Percentiles rank a stretch among this genome's conserved stretches.
These are phyloP conservation scores for Arothron firmamentum DNA, from an alignment of 2,113 vertebrate species.

Conservation along the genomic window DNA sequence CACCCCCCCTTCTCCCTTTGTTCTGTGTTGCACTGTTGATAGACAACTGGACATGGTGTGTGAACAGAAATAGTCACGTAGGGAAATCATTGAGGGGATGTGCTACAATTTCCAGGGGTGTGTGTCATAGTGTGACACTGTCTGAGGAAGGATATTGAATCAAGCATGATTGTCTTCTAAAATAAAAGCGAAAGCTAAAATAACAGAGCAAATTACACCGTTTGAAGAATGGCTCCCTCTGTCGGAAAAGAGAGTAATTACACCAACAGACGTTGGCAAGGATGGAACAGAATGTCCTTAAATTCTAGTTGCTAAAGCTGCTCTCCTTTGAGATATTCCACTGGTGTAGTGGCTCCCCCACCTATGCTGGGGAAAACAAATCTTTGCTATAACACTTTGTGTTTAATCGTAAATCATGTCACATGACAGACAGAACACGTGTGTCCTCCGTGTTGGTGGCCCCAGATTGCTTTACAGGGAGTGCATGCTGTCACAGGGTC, in stretches of 20 bases:
- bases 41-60: conserved; percentile 26
- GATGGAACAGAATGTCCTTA: background rate
- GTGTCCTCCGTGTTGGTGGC: conserved; percentile 33
- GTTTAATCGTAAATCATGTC: no score
- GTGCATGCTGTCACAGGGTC: conserved; percentile 36
- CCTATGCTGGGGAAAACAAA: no score
- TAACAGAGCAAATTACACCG: background rate
- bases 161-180: no score
- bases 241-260: background rate
- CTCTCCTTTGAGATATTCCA: no score
- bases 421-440: background rate
- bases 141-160: no score
- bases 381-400: no score
- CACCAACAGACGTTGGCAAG: background rate
- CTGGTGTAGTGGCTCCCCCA: no score
- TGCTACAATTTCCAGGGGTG: background rate
- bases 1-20: conserved; percentile 47
- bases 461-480: conserved; percentile 42
- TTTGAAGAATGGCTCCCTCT: background rate
- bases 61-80: conserved; percentile 37
- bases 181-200: no score
- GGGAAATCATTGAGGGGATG: background rate
- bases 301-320: background rate
- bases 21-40: conserved; percentile 41
- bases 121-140: conserved; percentile 17